A percentile compares a stretch with the other conserved stretches of the same genome.
phyloP scores from a whole-genome alignment of 1,140 invertebrate species.

The Zaprionus davidi region DNA sequence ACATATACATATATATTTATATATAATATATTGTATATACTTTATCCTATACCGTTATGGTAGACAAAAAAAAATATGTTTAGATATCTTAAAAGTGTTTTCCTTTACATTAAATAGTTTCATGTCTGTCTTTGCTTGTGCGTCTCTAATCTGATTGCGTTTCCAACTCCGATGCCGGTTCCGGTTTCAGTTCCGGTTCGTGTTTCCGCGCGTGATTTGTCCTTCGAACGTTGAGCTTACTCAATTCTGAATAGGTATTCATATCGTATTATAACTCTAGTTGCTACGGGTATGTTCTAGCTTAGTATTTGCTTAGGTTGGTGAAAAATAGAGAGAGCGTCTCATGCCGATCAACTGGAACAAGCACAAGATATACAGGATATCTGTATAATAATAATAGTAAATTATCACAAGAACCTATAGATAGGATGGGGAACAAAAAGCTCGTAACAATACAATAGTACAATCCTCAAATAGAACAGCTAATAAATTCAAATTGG shows the following conservation, averaged over 20 bases:
- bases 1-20: slow-evolving; percentile 5
- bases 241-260: slow-evolving; percentile 50
- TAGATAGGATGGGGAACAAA: slow-evolving; percentile 32
- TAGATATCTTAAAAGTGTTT: slow-evolving; percentile 47
- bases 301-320: slow-evolving; percentile 14
- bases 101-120: slow-evolving; percentile 58
- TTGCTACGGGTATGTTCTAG: slow-evolving; percentile 30
- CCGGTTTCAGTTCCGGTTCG: slow-evolving; percentile 16
- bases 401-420: slow-evolving; percentile 62
- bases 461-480: slow-evolving; percentile 15
- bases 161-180: neutral
- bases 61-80: slow-evolving; percentile 63
- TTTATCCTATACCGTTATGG: slow-evolving; percentile 59
- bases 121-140: slow-evolving; percentile 49
- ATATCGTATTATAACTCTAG: slow-evolving; percentile 1
- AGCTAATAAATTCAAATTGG: slow-evolving; percentile 26
- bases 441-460: slow-evolving; percentile 53
- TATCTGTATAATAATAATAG: slow-evolving; percentile 15
- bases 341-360: slow-evolving; percentile 21
- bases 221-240: slow-evolving; percentile 52
- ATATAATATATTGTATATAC: slow-evolving; percentile 14
- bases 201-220: slow-evolving; percentile 58
- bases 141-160: slow-evolving; percentile 47
- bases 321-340: neutral
- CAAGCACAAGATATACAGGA: slow-evolving; percentile 8